Base-by-base conservation (phyloP, 2,888 invertebrate genomes). In the Adela reaumurella region DNA sequence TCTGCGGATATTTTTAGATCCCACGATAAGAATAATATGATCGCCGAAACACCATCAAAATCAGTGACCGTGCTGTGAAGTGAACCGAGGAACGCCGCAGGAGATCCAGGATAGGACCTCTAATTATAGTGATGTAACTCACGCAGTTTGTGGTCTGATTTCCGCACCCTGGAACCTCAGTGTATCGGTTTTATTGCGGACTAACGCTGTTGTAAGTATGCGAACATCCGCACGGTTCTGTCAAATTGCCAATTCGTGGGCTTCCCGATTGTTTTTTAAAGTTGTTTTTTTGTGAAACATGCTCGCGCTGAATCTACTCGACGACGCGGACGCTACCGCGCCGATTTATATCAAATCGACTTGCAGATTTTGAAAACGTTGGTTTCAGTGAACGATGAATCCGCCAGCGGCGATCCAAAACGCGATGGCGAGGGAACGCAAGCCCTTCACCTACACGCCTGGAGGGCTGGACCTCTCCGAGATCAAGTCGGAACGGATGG, bases 381-480 rank as follows among this genome's bases (percentile, higher is more conserved):
- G 65, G 64, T 76, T 73, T 67, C 73, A 74, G 74, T 62, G 62
- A 63, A 55, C 87, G 11, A 78, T 78, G 78, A 76, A 91, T 70
- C 91, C 93, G 46, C 94, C 95, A 50, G 85, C 90, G 53, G 92
- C 92, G 55, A 86, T 95, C 51, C 90, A 91, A 64, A 88, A 92
- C 69, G 94, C 94, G 46, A 89, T 93, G 89, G 89, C 88, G 66
- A 92, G 92, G 72, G 94, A 95, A 68, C 93, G 94, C 66, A 95
- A 95, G 70, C 95, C 95, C 29, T 96, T 96, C 68, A 95, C 95
- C 19, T 96, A 96, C 68, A 93, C 94, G 20, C 95, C 95, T 1
- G 94, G 95, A 11, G 95, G 95, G 59, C 81, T 95, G 51, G 92
- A 95, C 71, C 83, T 95, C 45, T 92, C 93, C 14, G 91, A 95